Conservation (phyloP, 2,888 invertebrate genomes). For the Lypha dubia region DNA sequence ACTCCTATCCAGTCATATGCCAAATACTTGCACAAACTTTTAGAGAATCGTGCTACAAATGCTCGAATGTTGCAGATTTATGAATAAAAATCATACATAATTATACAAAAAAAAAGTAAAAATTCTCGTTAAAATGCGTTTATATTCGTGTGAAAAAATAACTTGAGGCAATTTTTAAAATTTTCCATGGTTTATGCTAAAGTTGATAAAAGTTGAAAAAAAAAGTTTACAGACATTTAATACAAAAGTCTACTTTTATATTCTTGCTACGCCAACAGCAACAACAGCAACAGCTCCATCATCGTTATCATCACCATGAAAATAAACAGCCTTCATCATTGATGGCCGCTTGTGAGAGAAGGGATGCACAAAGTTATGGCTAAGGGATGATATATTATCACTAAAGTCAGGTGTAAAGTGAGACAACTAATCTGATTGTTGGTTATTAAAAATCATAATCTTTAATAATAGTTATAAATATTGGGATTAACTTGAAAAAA, state of each 20-base stretch:
- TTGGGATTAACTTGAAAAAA: neutral
- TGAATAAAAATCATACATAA: slow-evolving; percentile 51
- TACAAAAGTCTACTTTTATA: slow-evolving; percentile 13
- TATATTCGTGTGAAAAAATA: slow-evolving; percentile 68
- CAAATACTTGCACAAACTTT: slow-evolving; percentile 51
- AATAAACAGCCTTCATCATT: no score
- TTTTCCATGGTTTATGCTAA: slow-evolving; percentile 59
- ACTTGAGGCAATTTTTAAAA: slow-evolving; percentile 67
- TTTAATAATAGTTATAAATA: slow-evolving; percentile 60
- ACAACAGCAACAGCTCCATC: neutral
- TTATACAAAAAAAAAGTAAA: slow-evolving; percentile 51
- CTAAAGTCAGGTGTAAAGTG: slow-evolving; percentile 64
- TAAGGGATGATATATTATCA: slow-evolving; percentile 40
- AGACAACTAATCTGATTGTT: slow-evolving; percentile 70
- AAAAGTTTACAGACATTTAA: slow-evolving; percentile 15
- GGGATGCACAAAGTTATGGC: neutral
- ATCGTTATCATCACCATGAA: neutral
- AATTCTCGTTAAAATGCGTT: slow-evolving; percentile 70
- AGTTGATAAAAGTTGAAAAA: slow-evolving; percentile 11
- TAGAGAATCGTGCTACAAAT: slow-evolving; percentile 37
- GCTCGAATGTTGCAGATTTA: slow-evolving; percentile 40
- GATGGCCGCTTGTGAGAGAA: slow-evolving; percentile 12
- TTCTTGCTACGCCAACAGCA: neutral
- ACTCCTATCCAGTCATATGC: neutral
- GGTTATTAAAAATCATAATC: slow-evolving; percentile 69